A percentile compares a stretch with the other conserved stretches of the same genome.
Evolutionary conservation across 1,140 invertebrate species (phyloP).

Genomic region (Dendroctonus ponderosae): DNA sequence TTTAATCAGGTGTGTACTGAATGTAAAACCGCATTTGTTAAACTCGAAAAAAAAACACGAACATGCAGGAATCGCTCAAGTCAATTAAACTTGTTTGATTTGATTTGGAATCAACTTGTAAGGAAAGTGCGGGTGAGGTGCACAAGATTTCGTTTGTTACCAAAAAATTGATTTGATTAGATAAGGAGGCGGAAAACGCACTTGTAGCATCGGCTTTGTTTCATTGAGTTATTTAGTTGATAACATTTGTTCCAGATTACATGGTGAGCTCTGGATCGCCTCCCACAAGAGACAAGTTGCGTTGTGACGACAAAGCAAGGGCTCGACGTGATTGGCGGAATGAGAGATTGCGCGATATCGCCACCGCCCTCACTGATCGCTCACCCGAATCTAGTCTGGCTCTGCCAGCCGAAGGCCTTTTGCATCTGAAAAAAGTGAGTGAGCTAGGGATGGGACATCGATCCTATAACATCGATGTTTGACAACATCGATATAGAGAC

Average conservation of each 20-base stretch:
- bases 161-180: background rate
- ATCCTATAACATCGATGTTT: too few species aligned
- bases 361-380: slow-evolving; percentile 63
- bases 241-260: slow-evolving; percentile 42
- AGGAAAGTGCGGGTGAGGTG: background rate
- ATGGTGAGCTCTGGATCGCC: slow-evolving; percentile 68
- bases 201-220: too few species aligned
- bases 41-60: background rate
- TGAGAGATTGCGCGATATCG: slow-evolving; percentile 70
- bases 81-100: background rate
- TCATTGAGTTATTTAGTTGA: slow-evolving; percentile 12
- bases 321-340: slow-evolving; percentile 57
- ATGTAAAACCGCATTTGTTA: slow-evolving; percentile 13
- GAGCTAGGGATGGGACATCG: too few species aligned
- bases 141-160: background rate
- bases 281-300: slow-evolving; percentile 70
- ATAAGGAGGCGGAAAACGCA: too few species aligned
- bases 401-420: slow-evolving; percentile 72
- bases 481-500: too few species aligned
- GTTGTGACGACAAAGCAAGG: slow-evolving; percentile 67
- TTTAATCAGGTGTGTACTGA: slow-evolving; percentile 11
- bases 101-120: background rate
- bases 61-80: background rate
- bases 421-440: slow-evolving; percentile 76
- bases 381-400: slow-evolving; percentile 52